Percentiles rank a stretch among this genome's conserved stretches.
Conservation (phyloP, 2,888 invertebrate genomes). For the Cylloceria caligata region DNA sequence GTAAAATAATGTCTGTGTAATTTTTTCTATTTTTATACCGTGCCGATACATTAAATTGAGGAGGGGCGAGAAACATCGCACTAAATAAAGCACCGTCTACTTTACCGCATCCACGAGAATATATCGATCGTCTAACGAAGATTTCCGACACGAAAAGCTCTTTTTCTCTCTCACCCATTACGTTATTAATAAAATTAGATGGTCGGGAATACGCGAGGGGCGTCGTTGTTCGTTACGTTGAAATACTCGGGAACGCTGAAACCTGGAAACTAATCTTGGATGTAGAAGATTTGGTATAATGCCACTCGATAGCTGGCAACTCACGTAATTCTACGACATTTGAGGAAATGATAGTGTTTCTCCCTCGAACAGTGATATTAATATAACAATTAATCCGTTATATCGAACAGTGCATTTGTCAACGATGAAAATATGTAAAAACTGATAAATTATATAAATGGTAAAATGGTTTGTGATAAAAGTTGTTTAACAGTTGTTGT, state of each 20-base stretch:
- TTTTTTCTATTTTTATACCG: background rate
- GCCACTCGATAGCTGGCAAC: conserved; percentile 8
- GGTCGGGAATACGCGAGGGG: conserved; percentile 33
- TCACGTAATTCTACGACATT: background rate
- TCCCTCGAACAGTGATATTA: conserved; percentile 2
- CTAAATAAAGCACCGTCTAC: conserved; percentile 51
- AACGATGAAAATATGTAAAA: background rate
- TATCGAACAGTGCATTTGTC: background rate
- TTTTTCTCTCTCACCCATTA: background rate
- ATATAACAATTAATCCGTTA: background rate
- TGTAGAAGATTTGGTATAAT: conserved; percentile 24
- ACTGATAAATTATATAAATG: background rate
- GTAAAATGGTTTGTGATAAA: conserved; percentile 7
- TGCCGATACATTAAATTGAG: conserved; percentile 1
- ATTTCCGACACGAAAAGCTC: conserved; percentile 21
- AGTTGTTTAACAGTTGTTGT: conserved; percentile 3
- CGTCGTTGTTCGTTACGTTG: conserved; percentile 6
- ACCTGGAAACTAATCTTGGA: conserved; percentile 52
- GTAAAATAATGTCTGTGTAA: background rate
- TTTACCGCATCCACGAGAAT: conserved; percentile 5
- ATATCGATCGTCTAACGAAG: conserved; percentile 22
- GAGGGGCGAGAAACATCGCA: conserved; percentile 13
- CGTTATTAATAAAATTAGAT: conserved; percentile 52
- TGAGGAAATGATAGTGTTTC: conserved; percentile 7
- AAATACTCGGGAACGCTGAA: conserved; percentile 36